A percentile compares a stretch with the other conserved stretches of the same genome.
Evolutionary conservation across 1,140 invertebrate genomes (phyloP).

Genomic region (Bombyx mandarina): DNA sequence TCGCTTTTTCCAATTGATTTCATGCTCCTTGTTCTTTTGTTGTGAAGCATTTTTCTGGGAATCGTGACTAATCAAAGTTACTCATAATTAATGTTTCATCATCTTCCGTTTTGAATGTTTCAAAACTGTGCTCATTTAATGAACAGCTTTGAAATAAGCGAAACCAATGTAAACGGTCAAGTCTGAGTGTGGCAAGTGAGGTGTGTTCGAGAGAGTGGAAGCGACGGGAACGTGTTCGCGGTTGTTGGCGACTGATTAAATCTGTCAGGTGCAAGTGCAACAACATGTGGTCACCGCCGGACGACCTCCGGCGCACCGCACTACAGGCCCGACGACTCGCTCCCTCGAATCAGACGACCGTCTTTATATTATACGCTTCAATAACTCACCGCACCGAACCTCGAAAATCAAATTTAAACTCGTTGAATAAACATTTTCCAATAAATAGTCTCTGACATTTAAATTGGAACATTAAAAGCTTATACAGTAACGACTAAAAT

Average conservation of each 20-base stretch:
- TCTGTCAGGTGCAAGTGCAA: slow-evolving; percentile 28
- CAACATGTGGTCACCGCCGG: slow-evolving; percentile 19
- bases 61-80: slow-evolving; percentile 23
- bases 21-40: slow-evolving; percentile 22
- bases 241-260: slow-evolving; percentile 37
- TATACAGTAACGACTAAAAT: too few relatives aligned
- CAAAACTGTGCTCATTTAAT: slow-evolving; percentile 3
- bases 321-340: background rate
- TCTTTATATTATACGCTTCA: background rate
- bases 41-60: slow-evolving; percentile 15
- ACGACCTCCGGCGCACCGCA: slow-evolving; percentile 11
- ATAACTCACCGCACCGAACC: background rate
- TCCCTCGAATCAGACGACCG: background rate
- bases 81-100: too few relatives aligned
- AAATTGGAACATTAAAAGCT: too few relatives aligned
- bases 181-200: slow-evolving; percentile 13
- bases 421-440: background rate
- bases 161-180: background rate
- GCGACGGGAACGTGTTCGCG: slow-evolving; percentile 29
- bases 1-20: slow-evolving; percentile 32
- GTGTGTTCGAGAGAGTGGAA: slow-evolving; percentile 22
- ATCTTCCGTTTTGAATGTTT: background rate
- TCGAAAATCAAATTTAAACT: background rate
- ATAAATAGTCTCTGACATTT: background rate
- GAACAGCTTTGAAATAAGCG: background rate